Base-by-base conservation (phyloP, 2,888 invertebrate genomes). In the Aricia artaxerxes region DNA sequence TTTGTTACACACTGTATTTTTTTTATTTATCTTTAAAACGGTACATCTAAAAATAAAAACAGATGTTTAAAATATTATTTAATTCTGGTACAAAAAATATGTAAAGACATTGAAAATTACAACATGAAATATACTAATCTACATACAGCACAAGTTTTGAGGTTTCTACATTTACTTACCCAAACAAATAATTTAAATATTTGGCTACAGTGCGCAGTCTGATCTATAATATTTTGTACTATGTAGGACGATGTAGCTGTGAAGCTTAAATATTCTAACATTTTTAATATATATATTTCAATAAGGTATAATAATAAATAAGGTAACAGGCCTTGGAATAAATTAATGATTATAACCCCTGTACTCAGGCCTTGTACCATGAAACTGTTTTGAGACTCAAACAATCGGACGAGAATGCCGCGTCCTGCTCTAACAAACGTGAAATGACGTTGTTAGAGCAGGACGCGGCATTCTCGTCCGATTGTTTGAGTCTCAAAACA, bases 171-270 rank as follows among this genome's bases (percentile, higher is more conserved):
- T 76, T 76, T 76, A 6, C 4, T 76, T 76, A 6, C 4, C 9
- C 31, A 73, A 2, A 76, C 35, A 73, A 49, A 64, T 40, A 60
- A 60, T 49, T 49, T 49, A 78, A 81, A 82, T 80, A 81, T 91
- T 92, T 92, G 91, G 91, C 92, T 79, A 80, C 83, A 72, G 87
- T 84, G 88, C 89, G 91, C 89, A 91, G 89, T 91, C 91, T 91
- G 92, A 87, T 64, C 4, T 35, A 69, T 69, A 38, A 69, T 69
- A 38, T 35, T 69, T 69, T 69, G 69, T 69, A 69, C 69, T 69
- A 38, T 38, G 13, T 16, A 69, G 11, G 9, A 57, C 16, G 13
- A 57, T 57, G 57, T 16, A 57, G 57, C 57, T 57, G 16, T 57
- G 16, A 57, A 57, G 57, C 57, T 53, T 13, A 44, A 44, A 44